Conservation (phyloP, 1,140 invertebrate genomes). For the Hesperophylax magnus region DNA sequence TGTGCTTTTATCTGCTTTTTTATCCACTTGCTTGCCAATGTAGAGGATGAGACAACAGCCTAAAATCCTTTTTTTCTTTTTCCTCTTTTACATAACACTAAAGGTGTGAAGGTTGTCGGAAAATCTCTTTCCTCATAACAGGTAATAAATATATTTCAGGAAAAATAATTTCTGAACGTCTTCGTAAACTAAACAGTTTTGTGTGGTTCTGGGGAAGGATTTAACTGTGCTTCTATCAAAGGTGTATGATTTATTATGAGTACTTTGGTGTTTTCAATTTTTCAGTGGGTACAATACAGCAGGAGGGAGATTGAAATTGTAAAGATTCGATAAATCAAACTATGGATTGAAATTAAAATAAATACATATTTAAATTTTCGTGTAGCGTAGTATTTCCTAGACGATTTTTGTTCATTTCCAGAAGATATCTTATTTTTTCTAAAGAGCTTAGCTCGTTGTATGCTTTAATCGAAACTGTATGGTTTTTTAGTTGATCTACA, state of each 20-base stretch:
- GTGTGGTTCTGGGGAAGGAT: conserved; percentile 23
- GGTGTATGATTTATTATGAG: conserved; percentile 15
- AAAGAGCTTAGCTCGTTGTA: too few species aligned
- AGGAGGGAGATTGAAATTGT: background rate
- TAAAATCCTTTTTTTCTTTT: conserved; percentile 17
- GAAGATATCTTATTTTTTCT: too few species aligned
- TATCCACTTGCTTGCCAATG: conserved; percentile 30
- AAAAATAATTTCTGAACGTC: background rate
- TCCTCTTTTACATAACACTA: conserved; percentile 11
- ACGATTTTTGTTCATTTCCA: too few species aligned
- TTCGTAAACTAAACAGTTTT: background rate
- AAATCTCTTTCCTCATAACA: conserved; percentile 12
- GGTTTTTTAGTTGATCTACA: too few species aligned
- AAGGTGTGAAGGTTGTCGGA: conserved; percentile 11
- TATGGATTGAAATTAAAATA: background rate
- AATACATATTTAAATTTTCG: too few species aligned
- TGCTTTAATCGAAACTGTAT: too few species aligned
- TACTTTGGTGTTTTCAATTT: conserved; percentile 6
- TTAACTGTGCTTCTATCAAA: background rate
- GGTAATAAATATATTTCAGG: conserved; percentile 21
- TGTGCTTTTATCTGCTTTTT: conserved; percentile 28
- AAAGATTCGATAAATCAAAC: background rate
- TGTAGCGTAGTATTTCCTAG: too few species aligned
- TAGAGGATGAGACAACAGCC: conserved; percentile 24
- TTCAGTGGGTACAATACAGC: conserved; percentile 6